Base-by-base conservation (phyloP, 2,797 vertebrate genomes). In the Helarctos malayanus region DNA sequence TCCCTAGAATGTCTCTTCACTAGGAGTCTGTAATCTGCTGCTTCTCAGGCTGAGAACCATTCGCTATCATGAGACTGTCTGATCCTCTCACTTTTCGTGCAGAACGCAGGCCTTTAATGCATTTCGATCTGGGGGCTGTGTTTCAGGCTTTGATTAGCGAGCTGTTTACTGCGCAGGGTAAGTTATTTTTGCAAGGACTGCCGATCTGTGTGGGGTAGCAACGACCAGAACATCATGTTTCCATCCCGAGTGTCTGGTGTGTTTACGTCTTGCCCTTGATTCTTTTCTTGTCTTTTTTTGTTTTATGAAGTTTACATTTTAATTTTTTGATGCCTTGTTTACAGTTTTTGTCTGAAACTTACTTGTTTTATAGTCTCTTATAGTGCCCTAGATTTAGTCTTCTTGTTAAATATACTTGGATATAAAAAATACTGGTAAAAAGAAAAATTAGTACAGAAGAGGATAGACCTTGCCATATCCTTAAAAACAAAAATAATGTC, bases 231-330 rank as follows among this genome's bases (percentile, higher is more conserved):
- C 94, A 13, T 65, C 79, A 61, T 73, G 92, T 97, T 94, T 56
- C 0, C 83, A 78, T 80, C 89, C 95, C 63, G 19, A 83, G 32
- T n/a, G 1, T 97, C 61, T n/a, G 89, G 7, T 94, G 14, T 89
- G 63, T 91, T 75, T 89, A 86, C 27, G 11, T 92, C 75, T 79
- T n/a, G 29, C 83, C 78, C 32, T 75, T 35, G 27, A 78, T 76
- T 52, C 68, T 87, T 95, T 96, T 96, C 16, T 94, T 25, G 68
- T 65, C 32, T 49, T 63, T 41, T 57, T 41, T 94, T 71, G 81
- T 65, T 89, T 68, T 29, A 83, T 80, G 96, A 92, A 96, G 29
- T 98, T 98, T 84, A 93, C 97, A 96, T 98, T 97, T 98, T 97
- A 90, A 61, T 91, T 83, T 78, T 97, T 97, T 95, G 87, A 91